Evolutionary conservation across 2,888 invertebrate genomes (phyloP).

Genomic region (Synergus gifuensis): DNA sequence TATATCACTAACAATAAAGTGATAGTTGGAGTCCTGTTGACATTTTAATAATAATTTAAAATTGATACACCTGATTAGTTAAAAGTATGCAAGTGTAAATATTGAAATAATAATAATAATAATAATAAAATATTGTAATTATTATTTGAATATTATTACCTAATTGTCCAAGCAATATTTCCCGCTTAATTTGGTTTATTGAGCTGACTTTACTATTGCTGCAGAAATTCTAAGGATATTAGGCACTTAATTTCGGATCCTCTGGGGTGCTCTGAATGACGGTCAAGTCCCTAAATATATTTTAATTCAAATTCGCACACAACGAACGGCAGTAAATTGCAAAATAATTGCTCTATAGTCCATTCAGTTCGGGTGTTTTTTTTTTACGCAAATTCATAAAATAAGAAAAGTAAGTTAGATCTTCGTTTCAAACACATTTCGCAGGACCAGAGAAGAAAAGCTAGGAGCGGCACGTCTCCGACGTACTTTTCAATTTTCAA

Average conservation of each 20-base stretch:
- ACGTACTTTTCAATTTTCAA: conserved; percentile 69
- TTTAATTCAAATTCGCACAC: conserved; percentile 69
- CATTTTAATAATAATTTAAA: too few species aligned
- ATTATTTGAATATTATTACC: too few species aligned
- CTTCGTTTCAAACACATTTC: not conserved
- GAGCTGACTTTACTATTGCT: not conserved
- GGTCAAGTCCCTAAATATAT: conserved; percentile 70
- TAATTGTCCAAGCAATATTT: too few species aligned
- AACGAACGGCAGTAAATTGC: conserved; percentile 71
- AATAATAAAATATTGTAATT: too few species aligned
- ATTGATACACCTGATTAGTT: too few species aligned
- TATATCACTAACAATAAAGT: too few species aligned
- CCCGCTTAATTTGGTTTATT: not conserved
- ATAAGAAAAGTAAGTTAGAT: not conserved
- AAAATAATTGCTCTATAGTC: conserved; percentile 71
- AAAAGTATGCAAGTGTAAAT: too few species aligned
- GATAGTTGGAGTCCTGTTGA: too few species aligned
- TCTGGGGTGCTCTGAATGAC: conserved; percentile 64
- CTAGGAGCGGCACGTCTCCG: conserved; percentile 53
- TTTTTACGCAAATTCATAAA: conserved; percentile 32
- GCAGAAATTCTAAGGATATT: not conserved
- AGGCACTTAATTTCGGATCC: conserved; percentile 61
- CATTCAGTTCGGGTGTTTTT: conserved; percentile 56
- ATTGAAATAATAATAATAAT: too few species aligned
- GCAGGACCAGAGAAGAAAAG: conserved; percentile 19